Conservation (phyloP, 2,888 invertebrate species). For the Dastarcus helophoroides region DNA sequence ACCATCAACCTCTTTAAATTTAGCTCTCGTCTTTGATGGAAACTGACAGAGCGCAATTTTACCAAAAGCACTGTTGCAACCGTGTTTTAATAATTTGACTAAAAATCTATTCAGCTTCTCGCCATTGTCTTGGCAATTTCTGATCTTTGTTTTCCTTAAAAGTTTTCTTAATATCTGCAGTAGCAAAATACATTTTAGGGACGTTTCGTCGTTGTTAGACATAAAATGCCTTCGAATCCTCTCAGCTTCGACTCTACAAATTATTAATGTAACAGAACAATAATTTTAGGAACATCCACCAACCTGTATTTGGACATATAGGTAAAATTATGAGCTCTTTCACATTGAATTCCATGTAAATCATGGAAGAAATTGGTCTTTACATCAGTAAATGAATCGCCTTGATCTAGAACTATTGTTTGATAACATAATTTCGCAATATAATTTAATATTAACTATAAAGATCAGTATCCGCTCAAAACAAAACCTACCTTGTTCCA, state of each 20-base stretch:
- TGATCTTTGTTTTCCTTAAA: constrained; percentile 1
- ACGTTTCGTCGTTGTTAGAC: neutral
- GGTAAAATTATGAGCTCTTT: neutral
- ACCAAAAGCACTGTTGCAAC: neutral
- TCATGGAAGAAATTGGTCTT: constrained; percentile 1
- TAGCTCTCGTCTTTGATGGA: neutral
- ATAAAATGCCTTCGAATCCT: neutral
- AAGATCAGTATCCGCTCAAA: no score
- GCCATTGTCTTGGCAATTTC: no score
- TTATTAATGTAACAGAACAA: no score
- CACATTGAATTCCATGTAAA: neutral
- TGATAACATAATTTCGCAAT: no score
- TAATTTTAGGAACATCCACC: no score
- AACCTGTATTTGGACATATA: no score
- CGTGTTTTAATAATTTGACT: neutral
- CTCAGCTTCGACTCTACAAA: constrained; percentile 1
- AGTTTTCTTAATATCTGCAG: neutral
- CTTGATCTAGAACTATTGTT: no score
- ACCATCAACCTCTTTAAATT: neutral
- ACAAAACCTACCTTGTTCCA: no score
- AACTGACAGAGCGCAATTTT: neutral
- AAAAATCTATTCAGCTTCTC: neutral
- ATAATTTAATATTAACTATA: no score
- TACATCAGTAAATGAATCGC: no score
- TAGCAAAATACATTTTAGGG: neutral